Evolutionary conservation across 2,113 vertebrate species (phyloP).

Genomic region (Misgurnus anguillicaudatus): DNA sequence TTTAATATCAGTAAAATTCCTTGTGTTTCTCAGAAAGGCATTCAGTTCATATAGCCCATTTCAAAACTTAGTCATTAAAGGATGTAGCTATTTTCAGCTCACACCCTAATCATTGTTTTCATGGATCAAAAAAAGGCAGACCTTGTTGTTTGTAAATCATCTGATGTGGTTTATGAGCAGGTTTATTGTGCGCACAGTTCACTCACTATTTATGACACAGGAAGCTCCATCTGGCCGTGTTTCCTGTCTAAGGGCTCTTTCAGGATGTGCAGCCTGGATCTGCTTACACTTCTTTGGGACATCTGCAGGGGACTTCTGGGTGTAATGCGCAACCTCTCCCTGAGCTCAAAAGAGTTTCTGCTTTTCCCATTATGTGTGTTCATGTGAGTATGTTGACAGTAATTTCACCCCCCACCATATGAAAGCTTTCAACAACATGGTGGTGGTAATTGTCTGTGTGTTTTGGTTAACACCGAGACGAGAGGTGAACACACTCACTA

Average conservation of each 20-base stretch:
- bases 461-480: constrained; percentile 19
- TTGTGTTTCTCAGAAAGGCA: constrained; percentile 27
- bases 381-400: constrained; percentile 27
- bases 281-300: constrained; percentile 59
- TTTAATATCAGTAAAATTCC: not conserved
- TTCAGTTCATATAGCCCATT: not conserved
- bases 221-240: constrained; percentile 69
- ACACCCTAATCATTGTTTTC: constrained; percentile 25
- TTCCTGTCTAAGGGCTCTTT: constrained; percentile 60
- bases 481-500: not conserved
- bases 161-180: constrained; percentile 46
- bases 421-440: constrained; percentile 17
- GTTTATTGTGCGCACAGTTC: constrained; percentile 61
- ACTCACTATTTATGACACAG: constrained; percentile 69
- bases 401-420: constrained; percentile 17
- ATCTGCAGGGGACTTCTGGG: constrained; percentile 66
- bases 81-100: constrained; percentile 9
- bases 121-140: constrained; percentile 40
- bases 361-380: constrained; percentile 35
- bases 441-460: constrained; percentile 30
- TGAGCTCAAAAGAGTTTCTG: constrained; percentile 38
- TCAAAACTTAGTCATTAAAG: constrained; percentile 11
- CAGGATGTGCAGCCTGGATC: constrained; percentile 59
- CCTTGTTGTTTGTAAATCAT: constrained; percentile 58
- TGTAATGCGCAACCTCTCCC: constrained; percentile 54